Base-by-base conservation (phyloP, 1,140 invertebrate species). In the Anastrepha ludens region DNA sequence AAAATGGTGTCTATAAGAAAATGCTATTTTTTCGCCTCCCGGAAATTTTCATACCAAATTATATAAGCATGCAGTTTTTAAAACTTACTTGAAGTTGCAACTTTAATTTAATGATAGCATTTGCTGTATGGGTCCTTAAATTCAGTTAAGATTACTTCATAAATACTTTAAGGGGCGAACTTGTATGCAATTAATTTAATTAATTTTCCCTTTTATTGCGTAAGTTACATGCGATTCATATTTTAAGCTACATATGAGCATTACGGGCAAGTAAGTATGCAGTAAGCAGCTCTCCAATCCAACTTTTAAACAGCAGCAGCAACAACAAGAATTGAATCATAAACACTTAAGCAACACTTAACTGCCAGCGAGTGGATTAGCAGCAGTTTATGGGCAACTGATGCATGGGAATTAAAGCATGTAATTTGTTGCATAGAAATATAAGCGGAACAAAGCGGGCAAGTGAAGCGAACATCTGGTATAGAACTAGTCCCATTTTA, bases 301-400 rank as follows among this genome's bases (percentile, higher is more conserved):
- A 55, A 11, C n/a, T 55, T 29, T 29, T 55, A 81, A 5, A 55
- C n/a, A 55, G 15, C 74, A 47, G 20, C 74, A 55, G 6, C 44
- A 20, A 50, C 47, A 78, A 41, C 67, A 47, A 47, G 44, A 29
- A 47, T 41, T 74, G 50, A 81, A 47, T 58, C 74, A 55, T 81
- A 81, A 81, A 81, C 74, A 81, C 74, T 81, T 81, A n/a, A 81
- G 20, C 44, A 81, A 47, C 74, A 81, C 74, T 81, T 81, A 81
- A 81, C 15, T 55, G 74, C 0, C 74, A 29, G 47, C n/a, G 74
- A 81, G 17, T 81, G 47, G 74, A 81, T 81, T 81, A 81, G 74
- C 50, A 55, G 15, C 7, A 55, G 74, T 47, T 81, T 81, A 47
- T 50, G 44, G n/a, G 11, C 47, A 81, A 81, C 47, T 47, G 67